Percentiles rank a stretch among this genome's conserved stretches.
These are phyloP conservation scores for Plutella xylostella DNA, from an alignment of 2,888 invertebrate species.

Conservation along the genomic window DNA sequence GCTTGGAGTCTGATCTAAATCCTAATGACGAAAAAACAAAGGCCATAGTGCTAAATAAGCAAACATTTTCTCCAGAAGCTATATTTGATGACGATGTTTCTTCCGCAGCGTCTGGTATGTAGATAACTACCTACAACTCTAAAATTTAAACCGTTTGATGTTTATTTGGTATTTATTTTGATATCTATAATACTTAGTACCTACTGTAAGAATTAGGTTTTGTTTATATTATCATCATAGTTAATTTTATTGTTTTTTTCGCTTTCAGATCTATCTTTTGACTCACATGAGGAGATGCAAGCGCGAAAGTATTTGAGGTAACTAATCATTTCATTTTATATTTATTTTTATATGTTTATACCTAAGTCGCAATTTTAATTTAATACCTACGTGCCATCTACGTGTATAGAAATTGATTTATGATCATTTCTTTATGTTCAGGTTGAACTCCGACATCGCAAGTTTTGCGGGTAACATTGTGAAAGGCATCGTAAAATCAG, in stretches of 20 bases:
- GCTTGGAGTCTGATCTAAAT: conserved; percentile 39
- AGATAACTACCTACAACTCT: too few relatives aligned
- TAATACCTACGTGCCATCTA: not conserved
- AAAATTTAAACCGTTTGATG: too few relatives aligned
- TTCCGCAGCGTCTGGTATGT: not conserved
- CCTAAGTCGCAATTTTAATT: not conserved
- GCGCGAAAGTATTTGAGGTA: conserved; percentile 39
- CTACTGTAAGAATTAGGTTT: too few relatives aligned
- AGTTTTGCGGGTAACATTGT: conserved; percentile 47
- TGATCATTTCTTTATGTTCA: conserved; percentile 19
- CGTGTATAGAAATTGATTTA: too few relatives aligned
- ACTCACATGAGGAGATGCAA: conserved; percentile 40
- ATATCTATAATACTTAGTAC: too few relatives aligned
- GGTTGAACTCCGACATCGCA: conserved; percentile 33
- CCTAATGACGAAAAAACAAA: not conserved
- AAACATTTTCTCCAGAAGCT: too few relatives aligned
- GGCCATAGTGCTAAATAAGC: not conserved
- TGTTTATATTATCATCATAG: too few relatives aligned
- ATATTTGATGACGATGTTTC: not conserved
- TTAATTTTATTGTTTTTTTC: too few relatives aligned
- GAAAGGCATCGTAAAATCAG: conserved; percentile 36
- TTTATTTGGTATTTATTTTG: too few relatives aligned
- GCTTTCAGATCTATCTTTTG: conserved; percentile 33
- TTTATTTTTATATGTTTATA: conserved; percentile 1
- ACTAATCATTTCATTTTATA: not conserved